Conservation (phyloP, 2,113 vertebrate species). For the Amblyornis subalaris region DNA sequence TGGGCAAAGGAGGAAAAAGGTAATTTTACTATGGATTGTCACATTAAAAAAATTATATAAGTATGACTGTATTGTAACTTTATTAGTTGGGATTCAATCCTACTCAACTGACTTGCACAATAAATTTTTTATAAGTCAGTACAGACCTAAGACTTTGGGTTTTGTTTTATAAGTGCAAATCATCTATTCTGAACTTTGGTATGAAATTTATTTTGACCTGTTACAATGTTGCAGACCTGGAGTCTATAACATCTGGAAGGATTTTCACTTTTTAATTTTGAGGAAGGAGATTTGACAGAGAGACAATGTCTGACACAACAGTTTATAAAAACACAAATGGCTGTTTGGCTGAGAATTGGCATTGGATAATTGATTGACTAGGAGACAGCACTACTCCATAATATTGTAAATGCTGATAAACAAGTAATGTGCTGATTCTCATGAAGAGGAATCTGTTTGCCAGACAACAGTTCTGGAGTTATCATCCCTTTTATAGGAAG, state of each 20-base stretch:
- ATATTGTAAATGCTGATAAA: neutral
- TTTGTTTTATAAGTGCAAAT: neutral
- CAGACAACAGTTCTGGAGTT: neutral
- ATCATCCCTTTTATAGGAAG: neutral
- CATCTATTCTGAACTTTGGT: neutral
- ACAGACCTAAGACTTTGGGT: neutral
- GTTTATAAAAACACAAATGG: neutral
- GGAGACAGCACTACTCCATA: neutral
- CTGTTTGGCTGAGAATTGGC: neutral
- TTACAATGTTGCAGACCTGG: neutral
- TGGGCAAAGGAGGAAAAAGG: constrained; percentile 94
- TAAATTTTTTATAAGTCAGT: neutral
- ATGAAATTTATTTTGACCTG: neutral
- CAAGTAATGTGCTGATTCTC: neutral
- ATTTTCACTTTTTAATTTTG: neutral
- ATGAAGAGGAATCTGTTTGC: neutral
- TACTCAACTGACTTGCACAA: neutral
- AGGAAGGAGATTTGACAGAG: neutral
- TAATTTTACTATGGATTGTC: constrained; percentile 21
- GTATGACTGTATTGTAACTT: neutral
- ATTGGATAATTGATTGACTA: neutral
- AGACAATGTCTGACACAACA: neutral
- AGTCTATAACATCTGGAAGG: neutral
- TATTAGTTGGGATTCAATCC: neutral
- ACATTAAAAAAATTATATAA: neutral